Base-by-base conservation (phyloP, 2,797 vertebrate genomes). In the Aldrovandia affinis region DNA sequence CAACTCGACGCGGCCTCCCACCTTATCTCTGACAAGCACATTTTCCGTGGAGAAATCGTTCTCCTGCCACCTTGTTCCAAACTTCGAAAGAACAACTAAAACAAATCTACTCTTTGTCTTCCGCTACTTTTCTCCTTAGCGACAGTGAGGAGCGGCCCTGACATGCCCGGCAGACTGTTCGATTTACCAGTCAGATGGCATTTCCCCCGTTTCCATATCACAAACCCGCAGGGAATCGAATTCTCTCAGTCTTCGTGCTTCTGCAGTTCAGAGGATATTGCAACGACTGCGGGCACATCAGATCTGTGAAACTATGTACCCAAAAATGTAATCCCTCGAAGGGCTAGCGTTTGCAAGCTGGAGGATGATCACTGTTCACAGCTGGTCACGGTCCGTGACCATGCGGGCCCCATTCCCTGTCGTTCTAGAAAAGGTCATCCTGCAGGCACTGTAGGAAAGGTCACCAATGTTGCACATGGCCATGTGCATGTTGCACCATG, bases 1-100 rank as follows among this genome's bases (percentile, higher is more conserved):
- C 86, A 86, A 83, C 87, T 87, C 59, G 80, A 86, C 86, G 87
- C 84, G 63, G 78, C 68, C 86, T 82, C 86, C 36, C 83, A 84
- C 84, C 85, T 91, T 89, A 91, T 91, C 90, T 85, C 79, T 81
- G 75, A 78, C 0, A 78, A 85, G 82, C 90, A 91, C 87, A 88
- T 89, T 86, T 89, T 80, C 82, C 82, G 25, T 81, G 85, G 59
- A 87, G 87, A 83, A 86, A 87, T 86, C 82, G 84, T 80, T 83
- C 50, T 63, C 52, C n/a, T 55, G 57, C 84, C 85, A 86, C 85
- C 84, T 86, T 86, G 84, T 79, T 82, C 85, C 65, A 79, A 44
- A 85, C 83, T 81, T 78, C 52, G 79, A 84, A 85, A 84, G 78
- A 81, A 82, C 61, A 84, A 8, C 68, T 80, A 70, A 81, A 68